These are phyloP conservation scores for Podarcis raffonei DNA, from an alignment of 2,113 vertebrate species.

Conservation along the genomic window DNA sequence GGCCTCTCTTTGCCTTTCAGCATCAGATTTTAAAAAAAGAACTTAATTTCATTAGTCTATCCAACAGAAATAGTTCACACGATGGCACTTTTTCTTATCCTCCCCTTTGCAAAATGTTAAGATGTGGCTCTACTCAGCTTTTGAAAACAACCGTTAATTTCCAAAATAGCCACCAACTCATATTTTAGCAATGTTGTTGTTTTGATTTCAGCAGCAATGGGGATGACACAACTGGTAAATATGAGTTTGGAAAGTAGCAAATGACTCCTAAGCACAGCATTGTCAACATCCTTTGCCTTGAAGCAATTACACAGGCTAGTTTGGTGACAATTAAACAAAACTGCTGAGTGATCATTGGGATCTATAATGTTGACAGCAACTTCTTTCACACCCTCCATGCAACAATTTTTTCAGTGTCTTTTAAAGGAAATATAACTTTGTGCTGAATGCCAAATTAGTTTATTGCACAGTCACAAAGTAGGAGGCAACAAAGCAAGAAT, in stretches of 20 bases:
- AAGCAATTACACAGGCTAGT: constrained; percentile 65
- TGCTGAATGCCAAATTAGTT: background rate
- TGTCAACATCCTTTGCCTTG: constrained; percentile 64
- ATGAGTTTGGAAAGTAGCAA: background rate
- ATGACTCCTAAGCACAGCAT: constrained; percentile 41
- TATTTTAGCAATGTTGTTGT: constrained; percentile 33
- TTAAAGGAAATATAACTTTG: constrained; percentile 13
- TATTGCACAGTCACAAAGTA: background rate
- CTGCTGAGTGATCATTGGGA: constrained; percentile 39
- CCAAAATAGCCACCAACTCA: background rate
- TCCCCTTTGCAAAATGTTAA: background rate
- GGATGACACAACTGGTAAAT: constrained; percentile 32
- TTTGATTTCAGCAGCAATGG: constrained; percentile 39
- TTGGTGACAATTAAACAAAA: constrained; percentile 67
- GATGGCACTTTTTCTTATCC: background rate
- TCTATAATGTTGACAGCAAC: constrained; percentile 40
- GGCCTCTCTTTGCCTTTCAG: background rate
- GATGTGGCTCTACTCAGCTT: accelerated
- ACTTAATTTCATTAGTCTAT: background rate
- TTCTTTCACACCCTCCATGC: constrained; percentile 36
- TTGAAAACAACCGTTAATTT: background rate
- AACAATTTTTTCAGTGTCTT: background rate
- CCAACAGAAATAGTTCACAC: constrained; percentile 21
- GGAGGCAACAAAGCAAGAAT: background rate
- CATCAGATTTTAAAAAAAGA: background rate